These are phyloP conservation scores for Rutpela maculata DNA, from an alignment of 2,888 invertebrate species.

Conservation along the genomic window DNA sequence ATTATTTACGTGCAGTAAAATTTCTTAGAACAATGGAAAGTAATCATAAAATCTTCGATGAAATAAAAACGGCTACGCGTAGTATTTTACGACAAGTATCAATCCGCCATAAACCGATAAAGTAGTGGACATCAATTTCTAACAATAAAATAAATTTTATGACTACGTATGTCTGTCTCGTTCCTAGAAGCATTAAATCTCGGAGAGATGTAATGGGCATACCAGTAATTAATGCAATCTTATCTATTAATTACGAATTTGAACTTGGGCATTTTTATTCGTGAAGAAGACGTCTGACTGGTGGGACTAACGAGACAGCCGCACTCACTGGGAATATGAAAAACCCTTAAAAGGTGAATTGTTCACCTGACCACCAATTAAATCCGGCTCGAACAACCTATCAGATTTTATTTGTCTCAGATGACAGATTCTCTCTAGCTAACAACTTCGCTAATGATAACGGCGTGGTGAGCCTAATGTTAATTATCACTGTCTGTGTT, in stretches of 20 bases:
- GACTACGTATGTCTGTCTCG: conserved; percentile 44
- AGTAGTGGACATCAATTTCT: conserved; percentile 53
- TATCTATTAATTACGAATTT: conserved; percentile 53
- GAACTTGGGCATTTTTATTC: conserved; percentile 31
- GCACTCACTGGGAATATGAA: conserved; percentile 13
- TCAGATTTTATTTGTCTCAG: conserved; percentile 52
- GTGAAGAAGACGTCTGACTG: conserved; percentile 38
- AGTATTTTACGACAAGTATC: conserved; percentile 35
- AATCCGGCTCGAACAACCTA: conserved; percentile 40
- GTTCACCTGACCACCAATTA: conserved; percentile 30
- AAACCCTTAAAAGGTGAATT: conserved; percentile 35
- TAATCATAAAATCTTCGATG: conserved; percentile 38
- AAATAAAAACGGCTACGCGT: conserved; percentile 17
- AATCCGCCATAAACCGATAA: conserved; percentile 51
- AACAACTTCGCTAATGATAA: conserved; percentile 47
- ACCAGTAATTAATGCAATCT: conserved; percentile 57
- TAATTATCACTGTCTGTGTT: conserved; percentile 47
- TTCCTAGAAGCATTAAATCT: conserved; percentile 57
- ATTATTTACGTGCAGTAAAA: conserved; percentile 24
- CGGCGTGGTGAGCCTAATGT: conserved; percentile 47
- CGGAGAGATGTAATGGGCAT: conserved; percentile 47
- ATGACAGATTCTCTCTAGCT: conserved; percentile 41
- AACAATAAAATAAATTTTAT: conserved; percentile 57
- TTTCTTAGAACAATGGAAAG: conserved; percentile 33
- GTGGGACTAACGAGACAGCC: conserved; percentile 34